Evolutionary conservation across 2,888 invertebrate genomes (phyloP).

Genomic region (Tenodera sinensis): DNA sequence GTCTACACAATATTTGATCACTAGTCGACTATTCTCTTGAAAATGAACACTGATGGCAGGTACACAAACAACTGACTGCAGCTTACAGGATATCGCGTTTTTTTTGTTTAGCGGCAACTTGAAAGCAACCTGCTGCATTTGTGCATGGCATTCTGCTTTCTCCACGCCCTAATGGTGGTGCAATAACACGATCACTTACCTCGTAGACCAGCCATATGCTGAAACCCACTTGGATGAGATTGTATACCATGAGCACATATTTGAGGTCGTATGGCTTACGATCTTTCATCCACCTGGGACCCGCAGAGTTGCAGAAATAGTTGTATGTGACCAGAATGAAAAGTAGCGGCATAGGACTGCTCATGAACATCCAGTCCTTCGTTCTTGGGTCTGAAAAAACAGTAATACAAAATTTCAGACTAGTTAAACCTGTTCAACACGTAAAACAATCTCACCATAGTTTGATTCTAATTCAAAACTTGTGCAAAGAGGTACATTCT

Average conservation of each 20-base stretch:
- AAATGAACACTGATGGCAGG: too few relatives aligned
- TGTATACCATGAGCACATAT: constrained; percentile 51
- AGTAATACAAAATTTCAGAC: background rate
- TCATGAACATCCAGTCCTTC: constrained; percentile 61
- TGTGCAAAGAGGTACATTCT: too few relatives aligned
- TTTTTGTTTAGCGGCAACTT: too few relatives aligned
- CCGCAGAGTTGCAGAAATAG: constrained; percentile 64
- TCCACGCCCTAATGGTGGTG: too few relatives aligned
- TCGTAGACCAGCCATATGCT: constrained; percentile 71
- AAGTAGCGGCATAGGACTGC: constrained; percentile 60
- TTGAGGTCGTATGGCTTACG: constrained; percentile 50
- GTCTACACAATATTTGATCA: too few relatives aligned
- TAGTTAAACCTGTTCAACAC: too few relatives aligned
- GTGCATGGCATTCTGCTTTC: too few relatives aligned
- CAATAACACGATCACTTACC: constrained; percentile 46
- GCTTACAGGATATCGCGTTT: too few relatives aligned
- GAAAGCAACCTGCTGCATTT: background rate
- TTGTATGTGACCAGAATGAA: constrained; percentile 59
- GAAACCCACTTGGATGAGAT: constrained; percentile 53
- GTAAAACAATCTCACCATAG: too few relatives aligned
- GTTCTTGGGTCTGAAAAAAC: constrained; percentile 57
- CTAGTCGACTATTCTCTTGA: too few relatives aligned
- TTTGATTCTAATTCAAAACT: too few relatives aligned
- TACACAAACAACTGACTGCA: too few relatives aligned
- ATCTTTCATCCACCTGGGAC: constrained; percentile 61